A percentile compares a stretch with the other conserved stretches of the same genome.
phyloP scores from a whole-genome alignment of 2,113 vertebrate species.

The Gambusia affinis region DNA sequence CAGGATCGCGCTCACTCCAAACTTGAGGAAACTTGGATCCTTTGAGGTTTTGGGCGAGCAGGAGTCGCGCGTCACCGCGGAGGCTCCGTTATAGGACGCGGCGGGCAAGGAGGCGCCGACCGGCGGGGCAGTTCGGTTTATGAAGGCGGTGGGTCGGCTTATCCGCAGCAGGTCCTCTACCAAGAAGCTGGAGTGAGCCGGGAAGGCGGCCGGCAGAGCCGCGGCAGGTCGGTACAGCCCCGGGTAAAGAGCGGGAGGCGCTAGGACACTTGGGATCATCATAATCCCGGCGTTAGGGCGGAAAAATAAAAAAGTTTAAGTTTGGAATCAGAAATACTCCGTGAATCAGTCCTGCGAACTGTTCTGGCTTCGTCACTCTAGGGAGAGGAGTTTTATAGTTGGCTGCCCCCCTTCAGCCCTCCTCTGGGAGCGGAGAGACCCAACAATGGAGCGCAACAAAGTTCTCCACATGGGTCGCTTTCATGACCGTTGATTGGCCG shows the following conservation, averaged over 20 bases:
- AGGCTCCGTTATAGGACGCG: slow-evolving; percentile 65
- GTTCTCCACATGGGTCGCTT: slow-evolving; percentile 93
- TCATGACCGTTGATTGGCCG: slow-evolving; percentile 91
- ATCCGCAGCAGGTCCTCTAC: slow-evolving; percentile 96
- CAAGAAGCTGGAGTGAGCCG: slow-evolving; percentile 89
- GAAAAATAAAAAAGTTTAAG: slow-evolving; percentile 4
- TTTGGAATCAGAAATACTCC: slow-evolving; percentile 60
- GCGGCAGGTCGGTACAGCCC: slow-evolving; percentile 89
- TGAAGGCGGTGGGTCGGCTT: slow-evolving; percentile 84
- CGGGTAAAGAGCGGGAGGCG: slow-evolving; percentile 90
- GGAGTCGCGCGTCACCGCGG: slow-evolving; percentile 75
- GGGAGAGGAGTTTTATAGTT: slow-evolving; percentile 88
- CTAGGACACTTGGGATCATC: slow-evolving; percentile 95
- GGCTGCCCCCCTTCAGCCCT: slow-evolving; percentile 70
- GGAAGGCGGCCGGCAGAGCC: slow-evolving; percentile 85
- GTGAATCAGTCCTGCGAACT: slow-evolving; percentile 59
- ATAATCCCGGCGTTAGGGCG: slow-evolving; percentile 74
- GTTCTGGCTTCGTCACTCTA: slow-evolving; percentile 65
- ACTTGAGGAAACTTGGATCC: slow-evolving; percentile 92
- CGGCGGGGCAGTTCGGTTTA: slow-evolving; percentile 78
- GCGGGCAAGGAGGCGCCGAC: slow-evolving; percentile 77
- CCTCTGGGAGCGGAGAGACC: slow-evolving; percentile 89
- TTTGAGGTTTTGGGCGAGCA: slow-evolving; percentile 81
- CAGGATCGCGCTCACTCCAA: slow-evolving; percentile 95
- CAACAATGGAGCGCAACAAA: slow-evolving; percentile 94